Evolutionary conservation across 2,888 invertebrate species (phyloP).

Genomic region (Lepidocyrtinus sp.): DNA sequence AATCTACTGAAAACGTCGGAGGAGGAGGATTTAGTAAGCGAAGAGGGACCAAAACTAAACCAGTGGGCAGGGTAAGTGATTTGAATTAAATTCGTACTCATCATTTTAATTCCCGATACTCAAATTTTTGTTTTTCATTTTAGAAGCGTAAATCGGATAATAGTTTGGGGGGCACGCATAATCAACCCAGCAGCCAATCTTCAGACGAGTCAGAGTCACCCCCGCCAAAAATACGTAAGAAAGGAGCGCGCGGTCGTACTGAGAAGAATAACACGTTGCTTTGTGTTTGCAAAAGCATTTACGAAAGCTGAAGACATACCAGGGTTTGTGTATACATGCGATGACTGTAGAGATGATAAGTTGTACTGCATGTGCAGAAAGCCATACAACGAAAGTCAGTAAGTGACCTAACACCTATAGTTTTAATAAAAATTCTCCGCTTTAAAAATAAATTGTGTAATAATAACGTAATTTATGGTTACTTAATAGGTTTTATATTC

Average conservation of each 20-base stretch:
- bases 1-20: too few relatives aligned
- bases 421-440: not conserved
- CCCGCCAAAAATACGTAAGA: too few relatives aligned
- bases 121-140: not conserved
- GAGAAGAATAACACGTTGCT: slow-evolving; percentile 79
- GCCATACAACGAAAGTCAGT: slow-evolving; percentile 98
- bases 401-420: slow-evolving; percentile 73
- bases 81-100: too few relatives aligned
- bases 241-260: slow-evolving; percentile 27
- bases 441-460: slow-evolving; percentile 1
- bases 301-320: slow-evolving; percentile 90
- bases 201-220: too few relatives aligned
- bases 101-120: not conserved
- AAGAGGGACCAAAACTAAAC: too few relatives aligned
- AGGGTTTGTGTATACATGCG: slow-evolving; percentile 91
- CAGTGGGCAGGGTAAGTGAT: too few relatives aligned
- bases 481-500: slow-evolving; percentile 92
- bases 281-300: slow-evolving; percentile 93
- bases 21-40: too few relatives aligned
- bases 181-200: too few relatives aligned
- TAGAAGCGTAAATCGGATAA: slow-evolving; percentile 3
- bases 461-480: slow-evolving; percentile 23
- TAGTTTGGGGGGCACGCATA: not conserved
- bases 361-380: slow-evolving; percentile 96
- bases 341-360: slow-evolving; percentile 91